Evolutionary conservation across 2,888 invertebrate species (phyloP).

Genomic region (Desoria tigrina): DNA sequence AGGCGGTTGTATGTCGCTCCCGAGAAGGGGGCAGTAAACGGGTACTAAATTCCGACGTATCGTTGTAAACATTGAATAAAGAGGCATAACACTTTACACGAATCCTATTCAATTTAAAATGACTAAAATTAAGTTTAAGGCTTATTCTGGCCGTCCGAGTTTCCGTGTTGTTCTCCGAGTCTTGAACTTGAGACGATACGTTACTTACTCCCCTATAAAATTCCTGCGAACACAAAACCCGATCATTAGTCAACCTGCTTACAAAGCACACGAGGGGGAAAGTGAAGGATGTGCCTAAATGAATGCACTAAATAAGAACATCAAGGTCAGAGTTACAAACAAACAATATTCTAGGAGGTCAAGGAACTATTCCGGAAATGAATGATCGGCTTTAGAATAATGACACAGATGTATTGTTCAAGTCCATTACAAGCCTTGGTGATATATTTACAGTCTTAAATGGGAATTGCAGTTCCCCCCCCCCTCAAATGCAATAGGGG

Average conservation of each 20-base stretch:
- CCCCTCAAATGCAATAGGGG: no score
- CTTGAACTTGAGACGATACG: conserved; percentile 1
- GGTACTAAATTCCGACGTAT: conserved; percentile 31
- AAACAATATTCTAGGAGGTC: no score
- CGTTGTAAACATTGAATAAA: conserved; percentile 35
- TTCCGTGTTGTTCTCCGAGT: conserved; percentile 26
- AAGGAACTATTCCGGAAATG: no score
- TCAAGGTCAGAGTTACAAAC: no score
- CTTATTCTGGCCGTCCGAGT: conserved; percentile 25
- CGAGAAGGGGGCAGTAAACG: conserved; percentile 35
- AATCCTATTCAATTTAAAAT: conserved; percentile 27
- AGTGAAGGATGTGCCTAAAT: no score
- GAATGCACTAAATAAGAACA: no score
- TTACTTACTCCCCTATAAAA: conserved; percentile 18
- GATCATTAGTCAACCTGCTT: conserved; percentile 4
- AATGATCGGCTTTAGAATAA: no score
- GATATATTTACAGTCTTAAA: no score
- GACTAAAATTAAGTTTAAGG: conserved; percentile 28
- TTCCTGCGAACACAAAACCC: conserved; percentile 12
- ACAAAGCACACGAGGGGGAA: no score
- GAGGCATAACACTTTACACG: conserved; percentile 34
- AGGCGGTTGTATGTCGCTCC: conserved; percentile 25
- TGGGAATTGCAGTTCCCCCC: no score
- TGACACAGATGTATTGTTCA: no score
- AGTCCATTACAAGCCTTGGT: no score